Evolutionary conservation across 1,140 invertebrate genomes (phyloP), one percentile per base, ranked within the genome.

Genomic region (Eriocheir sinensis): DNA sequence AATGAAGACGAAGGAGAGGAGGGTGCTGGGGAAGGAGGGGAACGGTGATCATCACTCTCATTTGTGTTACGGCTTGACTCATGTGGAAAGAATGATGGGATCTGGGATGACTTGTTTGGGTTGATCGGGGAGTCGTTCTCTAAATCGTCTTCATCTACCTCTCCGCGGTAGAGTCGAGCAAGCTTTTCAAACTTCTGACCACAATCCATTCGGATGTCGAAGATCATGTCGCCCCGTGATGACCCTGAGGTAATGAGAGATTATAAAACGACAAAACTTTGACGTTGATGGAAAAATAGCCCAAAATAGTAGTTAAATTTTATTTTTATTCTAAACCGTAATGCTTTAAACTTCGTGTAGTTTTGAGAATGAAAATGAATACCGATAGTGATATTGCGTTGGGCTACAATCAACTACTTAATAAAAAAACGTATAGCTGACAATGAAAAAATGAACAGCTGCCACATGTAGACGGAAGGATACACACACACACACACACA

Each of bases 181-280:
- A 94, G 79, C 60, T 94, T 94, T 36, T 94, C 93, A 80, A 94
- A 94, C 72, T 89, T 89, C 44, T 94, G 93, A 83, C 93, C 89
- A 89, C 93, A 94, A 80, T 94, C 93, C 79, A 60, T 94, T 21
- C 80, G n/a, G 80, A 91, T 91, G 89, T 94, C 93, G 89, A 91
- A 94, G 41, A 89, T 40, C 21, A 44, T 81, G 12, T 91, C 93
- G 38, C 89, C 85, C 93, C 79, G 88, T 53, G 93, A 94, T 0
- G 93, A 91, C 30, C 89, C 93, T 94, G 89, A 6, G 72, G 40
- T 17, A n/a, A 21, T n/a, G 27, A 21, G 60, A 72, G 60, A 72
- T n/a, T n/a, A n/a, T n/a, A n/a, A n/a, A n/a, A n/a, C n/a, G n/a
- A n/a, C n/a, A n/a, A n/a, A n/a, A n/a, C n/a, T n/a, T n/a, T n/a